Evolutionary conservation across 2,113 vertebrate species (phyloP).

Genomic region (Pygathrix nemaeus): DNA sequence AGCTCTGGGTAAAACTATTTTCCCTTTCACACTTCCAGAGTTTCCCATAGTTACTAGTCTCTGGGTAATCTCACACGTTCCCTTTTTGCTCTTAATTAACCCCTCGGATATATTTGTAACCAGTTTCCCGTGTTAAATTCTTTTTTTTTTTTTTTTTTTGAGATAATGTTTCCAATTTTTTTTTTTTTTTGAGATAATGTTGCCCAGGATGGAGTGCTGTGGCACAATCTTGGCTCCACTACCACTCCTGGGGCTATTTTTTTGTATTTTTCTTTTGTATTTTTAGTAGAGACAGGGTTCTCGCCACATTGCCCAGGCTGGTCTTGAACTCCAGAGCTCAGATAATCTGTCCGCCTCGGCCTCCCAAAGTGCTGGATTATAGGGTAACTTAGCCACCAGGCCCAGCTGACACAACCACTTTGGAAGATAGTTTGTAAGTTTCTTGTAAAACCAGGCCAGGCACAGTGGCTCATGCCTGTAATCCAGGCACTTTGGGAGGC

Average conservation of each 20-base stretch:
- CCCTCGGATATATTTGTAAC: background rate
- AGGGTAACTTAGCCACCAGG: background rate
- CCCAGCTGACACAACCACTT: background rate
- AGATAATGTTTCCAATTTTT: background rate
- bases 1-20: background rate
- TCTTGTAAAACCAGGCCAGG: background rate
- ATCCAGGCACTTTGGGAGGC: too few species aligned
- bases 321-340: background rate
- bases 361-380: background rate
- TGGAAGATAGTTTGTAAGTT: background rate
- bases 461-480: too few species aligned
- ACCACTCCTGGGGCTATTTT: background rate
- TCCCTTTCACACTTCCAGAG: background rate
- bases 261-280: background rate
- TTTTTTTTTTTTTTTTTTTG: background rate
- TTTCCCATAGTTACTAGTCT: background rate
- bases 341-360: background rate
- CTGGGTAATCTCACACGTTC: background rate
- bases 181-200: background rate
- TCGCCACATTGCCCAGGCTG: background rate
- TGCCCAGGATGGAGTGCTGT: background rate
- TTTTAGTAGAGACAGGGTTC: background rate
- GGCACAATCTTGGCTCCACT: background rate
- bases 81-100: background rate
- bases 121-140: background rate